phyloP scores from a whole-genome alignment of 2,113 vertebrate species.

The Plotosus lineatus region DNA sequence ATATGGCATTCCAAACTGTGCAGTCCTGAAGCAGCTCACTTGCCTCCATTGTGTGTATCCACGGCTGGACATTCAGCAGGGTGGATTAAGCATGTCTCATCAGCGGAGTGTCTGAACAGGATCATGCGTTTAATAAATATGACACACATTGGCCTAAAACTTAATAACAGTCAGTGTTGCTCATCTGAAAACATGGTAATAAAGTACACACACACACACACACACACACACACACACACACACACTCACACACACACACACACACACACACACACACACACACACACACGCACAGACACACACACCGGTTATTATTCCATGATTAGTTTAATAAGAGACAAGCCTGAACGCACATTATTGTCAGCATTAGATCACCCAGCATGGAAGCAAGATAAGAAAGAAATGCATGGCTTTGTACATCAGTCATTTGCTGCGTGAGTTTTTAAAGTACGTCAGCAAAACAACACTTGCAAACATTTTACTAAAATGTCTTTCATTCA shows the following conservation, averaged over 20 bases:
- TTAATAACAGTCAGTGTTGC: not conserved
- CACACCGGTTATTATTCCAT: not conserved
- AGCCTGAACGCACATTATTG: constrained; percentile 1
- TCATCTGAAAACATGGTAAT: not conserved
- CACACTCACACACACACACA: too few species aligned
- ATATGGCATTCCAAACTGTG: not conserved
- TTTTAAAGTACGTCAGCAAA: not conserved
- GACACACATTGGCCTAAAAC: too few species aligned
- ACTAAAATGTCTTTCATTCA: too few species aligned
- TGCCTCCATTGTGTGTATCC: constrained; percentile 6
- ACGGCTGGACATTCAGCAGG: constrained; percentile 30
- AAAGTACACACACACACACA: too few species aligned
- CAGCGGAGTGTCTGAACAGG: constrained; percentile 2
- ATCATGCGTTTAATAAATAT: constrained; percentile 12
- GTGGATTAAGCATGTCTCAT: constrained; percentile 25
- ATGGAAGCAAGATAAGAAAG: not conserved
- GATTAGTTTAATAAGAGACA: constrained; percentile 24
- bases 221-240: too few species aligned
- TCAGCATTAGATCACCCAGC: not conserved
- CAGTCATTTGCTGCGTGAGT: not conserved
- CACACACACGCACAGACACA: too few species aligned
- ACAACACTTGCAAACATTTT: not conserved
- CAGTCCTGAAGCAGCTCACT: not conserved
- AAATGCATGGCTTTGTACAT: not conserved
- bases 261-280: too few species aligned